A percentile compares a stretch with the other conserved stretches of the same genome.
Evolutionary conservation across 2,888 invertebrate genomes (phyloP).

Genomic region (Steinernema hermaphroditum): DNA sequence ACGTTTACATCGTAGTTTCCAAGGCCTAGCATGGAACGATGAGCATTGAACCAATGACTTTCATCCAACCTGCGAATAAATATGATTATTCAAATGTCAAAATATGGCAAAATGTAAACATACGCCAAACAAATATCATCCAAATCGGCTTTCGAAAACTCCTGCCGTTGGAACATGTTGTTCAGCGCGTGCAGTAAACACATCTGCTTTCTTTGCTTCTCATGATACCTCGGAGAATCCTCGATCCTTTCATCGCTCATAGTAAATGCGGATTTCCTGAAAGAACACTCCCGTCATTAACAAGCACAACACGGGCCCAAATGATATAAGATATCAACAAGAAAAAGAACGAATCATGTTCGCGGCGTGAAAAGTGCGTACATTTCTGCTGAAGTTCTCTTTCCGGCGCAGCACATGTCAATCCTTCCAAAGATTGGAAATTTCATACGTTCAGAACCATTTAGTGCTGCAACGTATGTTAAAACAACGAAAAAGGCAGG

Average conservation of each 20-base stretch:
- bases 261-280: neutral
- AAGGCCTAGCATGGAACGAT: constrained; percentile 75
- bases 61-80: constrained; percentile 42
- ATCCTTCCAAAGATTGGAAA: too few relatives aligned
- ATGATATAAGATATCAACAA: too few relatives aligned
- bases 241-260: neutral
- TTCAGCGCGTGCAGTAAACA: constrained; percentile 63
- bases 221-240: constrained; percentile 51
- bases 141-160: constrained; percentile 47
- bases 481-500: too few relatives aligned
- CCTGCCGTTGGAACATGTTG: constrained; percentile 54
- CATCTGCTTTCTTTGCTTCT: constrained; percentile 57
- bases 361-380: too few relatives aligned
- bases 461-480: neutral
- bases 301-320: too few relatives aligned
- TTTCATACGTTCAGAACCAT: constrained; percentile 1
- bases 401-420: too few relatives aligned
- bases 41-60: constrained; percentile 60
- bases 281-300: too few relatives aligned
- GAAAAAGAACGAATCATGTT: too few relatives aligned
- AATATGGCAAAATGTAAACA: constrained; percentile 22
- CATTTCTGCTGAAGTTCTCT: too few relatives aligned
- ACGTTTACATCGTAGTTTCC: constrained; percentile 99
- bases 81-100: constrained; percentile 2
- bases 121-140: constrained; percentile 60